Conservation (phyloP, 2,888 invertebrate genomes). For the Ditula angustiorana region DNA sequence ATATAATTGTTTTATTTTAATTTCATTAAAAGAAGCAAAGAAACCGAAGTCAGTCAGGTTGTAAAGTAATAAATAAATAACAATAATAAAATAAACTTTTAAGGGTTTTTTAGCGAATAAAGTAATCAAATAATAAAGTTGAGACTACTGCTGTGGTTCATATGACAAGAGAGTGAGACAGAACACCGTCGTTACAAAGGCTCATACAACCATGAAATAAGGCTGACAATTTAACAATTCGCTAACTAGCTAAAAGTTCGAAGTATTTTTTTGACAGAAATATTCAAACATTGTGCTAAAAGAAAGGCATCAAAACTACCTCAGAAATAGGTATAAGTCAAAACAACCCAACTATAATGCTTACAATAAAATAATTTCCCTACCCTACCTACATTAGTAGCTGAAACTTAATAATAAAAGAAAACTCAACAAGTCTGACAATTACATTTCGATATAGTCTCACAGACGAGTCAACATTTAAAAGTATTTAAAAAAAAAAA, state of each 20-base stretch:
- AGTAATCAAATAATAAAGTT: not conserved
- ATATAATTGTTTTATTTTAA: no score
- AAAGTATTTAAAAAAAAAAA: conserved; percentile 59
- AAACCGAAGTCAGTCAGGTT: no score
- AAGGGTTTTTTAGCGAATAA: no score
- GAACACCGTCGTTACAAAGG: no score
- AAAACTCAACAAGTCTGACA: conserved; percentile 39
- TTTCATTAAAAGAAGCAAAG: no score
- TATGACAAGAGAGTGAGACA: not conserved
- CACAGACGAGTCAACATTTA: conserved; percentile 65
- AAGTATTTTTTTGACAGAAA: no score
- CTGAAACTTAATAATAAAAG: conserved; percentile 40
- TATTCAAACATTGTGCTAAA: no score
- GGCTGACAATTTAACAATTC: not conserved
- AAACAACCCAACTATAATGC: conserved; percentile 46
- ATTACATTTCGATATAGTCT: conserved; percentile 52
- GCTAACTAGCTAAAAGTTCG: not conserved
- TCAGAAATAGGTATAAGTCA: conserved; percentile 37
- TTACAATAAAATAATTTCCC: conserved; percentile 62
- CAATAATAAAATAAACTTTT: no score
- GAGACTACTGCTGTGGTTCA: not conserved
- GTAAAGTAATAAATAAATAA: no score
- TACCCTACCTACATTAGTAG: conserved; percentile 59
- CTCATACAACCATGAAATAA: no score
- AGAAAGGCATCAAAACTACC: not conserved